Evolutionary conservation across 2,888 invertebrate genomes (phyloP).

Genomic region (Omphaloscelis lunosa): DNA sequence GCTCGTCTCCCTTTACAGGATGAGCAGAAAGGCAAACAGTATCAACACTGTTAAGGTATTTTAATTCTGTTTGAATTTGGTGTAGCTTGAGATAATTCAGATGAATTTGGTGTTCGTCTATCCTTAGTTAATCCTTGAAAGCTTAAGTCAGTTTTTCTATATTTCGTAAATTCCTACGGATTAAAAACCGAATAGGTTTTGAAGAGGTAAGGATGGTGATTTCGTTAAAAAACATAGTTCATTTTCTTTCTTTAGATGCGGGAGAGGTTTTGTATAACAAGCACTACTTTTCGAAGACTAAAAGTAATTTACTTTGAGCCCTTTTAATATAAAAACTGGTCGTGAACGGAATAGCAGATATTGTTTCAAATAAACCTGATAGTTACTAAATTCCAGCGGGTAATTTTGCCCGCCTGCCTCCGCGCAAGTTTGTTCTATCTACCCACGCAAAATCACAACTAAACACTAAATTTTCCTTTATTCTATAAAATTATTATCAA

Average conservation of each 20-base stretch:
- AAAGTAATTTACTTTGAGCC: too few species aligned
- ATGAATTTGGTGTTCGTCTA: constrained; percentile 2
- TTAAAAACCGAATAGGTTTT: neutral
- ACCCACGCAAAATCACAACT: constrained; percentile 14
- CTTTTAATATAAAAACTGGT: neutral
- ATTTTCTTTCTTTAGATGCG: neutral
- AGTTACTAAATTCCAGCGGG: neutral
- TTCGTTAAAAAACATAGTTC: neutral
- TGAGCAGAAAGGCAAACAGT: constrained; percentile 25
- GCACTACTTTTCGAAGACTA: neutral
- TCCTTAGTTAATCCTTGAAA: neutral
- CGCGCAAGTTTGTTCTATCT: neutral
- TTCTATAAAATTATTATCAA: constrained; percentile 42
- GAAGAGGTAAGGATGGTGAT: neutral
- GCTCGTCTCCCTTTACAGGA: constrained; percentile 15
- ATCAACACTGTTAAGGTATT: constrained; percentile 6
- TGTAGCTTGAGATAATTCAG: constrained; percentile 10
- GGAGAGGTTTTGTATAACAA: too few species aligned
- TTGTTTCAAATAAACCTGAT: neutral
- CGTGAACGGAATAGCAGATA: neutral
- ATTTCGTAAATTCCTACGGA: neutral
- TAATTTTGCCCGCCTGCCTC: neutral
- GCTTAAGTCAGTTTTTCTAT: neutral
- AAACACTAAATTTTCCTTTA: constrained; percentile 10
- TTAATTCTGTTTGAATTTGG: constrained; percentile 31